Evolutionary conservation across 1,140 invertebrate genomes (phyloP), one percentile per base, ranked within the genome.

Genomic region (Drosophila equinoxialis): DNA sequence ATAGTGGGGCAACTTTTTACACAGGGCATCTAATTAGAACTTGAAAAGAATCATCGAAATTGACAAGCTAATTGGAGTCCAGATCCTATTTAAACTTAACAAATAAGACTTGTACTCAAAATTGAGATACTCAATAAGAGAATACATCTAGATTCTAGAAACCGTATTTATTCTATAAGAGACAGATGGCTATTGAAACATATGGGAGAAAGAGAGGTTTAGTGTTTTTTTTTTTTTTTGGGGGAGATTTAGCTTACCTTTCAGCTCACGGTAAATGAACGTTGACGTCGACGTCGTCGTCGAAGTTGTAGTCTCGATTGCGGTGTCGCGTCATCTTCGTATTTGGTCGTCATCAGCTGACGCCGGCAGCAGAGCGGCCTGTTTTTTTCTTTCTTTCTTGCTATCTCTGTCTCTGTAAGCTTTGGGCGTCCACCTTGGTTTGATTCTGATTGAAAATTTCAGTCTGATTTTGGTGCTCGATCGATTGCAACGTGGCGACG

Each of bases 391-490:
- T 17, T 20, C 41, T n/a, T 37, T 30, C 30, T 30, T 30, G 30
- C 57, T 61, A 30, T 61, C 59, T 37, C 59, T 48, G 35, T 51
- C 33, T 74, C 64, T 81, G 30, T 30, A 75, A 87, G 83, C 84
- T 78, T 76, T 65, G 58, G 51, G 57, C 48, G 58, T 73, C 72
- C 77, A 84, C 90, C 73, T 90, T 86, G 81, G 78, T 90, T 86
- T 90, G 78, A 85, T 90, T 90, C 85, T 86, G 81, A 90, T 84
- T 87, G 73, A 71, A 79, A 90, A 89, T 72, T 77, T 92, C 86
- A 92, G 91, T 92, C 86, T 92, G 91, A 92, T 90, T 92, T 91
- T 92, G 91, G 91, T 91, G 90, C 89, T 91, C 90, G 87, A 90
- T 85, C 91, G 86, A 87, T 90, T 79, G 79, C 90, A 84, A 91